A percentile compares a stretch with the other conserved stretches of the same genome.
Conservation (phyloP, 2,113 vertebrate species). For the Tapirus terrestris region DNA sequence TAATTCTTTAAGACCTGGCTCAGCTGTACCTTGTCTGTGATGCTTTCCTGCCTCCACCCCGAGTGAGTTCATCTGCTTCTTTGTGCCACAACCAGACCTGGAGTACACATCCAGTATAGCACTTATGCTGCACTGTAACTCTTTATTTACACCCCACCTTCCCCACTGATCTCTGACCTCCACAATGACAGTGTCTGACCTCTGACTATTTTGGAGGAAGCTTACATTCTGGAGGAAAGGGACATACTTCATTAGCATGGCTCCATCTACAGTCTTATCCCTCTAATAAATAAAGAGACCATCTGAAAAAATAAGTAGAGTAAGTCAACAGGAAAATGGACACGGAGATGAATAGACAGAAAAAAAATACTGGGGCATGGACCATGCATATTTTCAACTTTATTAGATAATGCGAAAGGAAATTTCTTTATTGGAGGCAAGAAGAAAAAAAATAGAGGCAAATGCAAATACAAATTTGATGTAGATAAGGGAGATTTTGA, state of each 20-base stretch:
- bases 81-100: neutral
- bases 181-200: neutral
- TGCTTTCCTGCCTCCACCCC: neutral
- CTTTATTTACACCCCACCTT: neutral
- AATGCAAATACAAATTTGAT: neutral
- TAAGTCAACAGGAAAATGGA: neutral
- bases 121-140: neutral
- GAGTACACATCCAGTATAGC: neutral
- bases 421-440: neutral
- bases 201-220: neutral
- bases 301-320: neutral
- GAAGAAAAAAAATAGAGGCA: neutral
- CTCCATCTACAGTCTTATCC: neutral
- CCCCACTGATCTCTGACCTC: neutral
- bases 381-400: neutral
- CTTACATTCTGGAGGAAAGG: slow-evolving; percentile 27
- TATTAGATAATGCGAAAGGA: neutral
- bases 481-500: neutral
- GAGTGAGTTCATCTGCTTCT: neutral
- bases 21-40: neutral
- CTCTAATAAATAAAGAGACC: neutral
- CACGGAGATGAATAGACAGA: neutral
- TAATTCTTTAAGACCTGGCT: neutral
- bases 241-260: neutral
- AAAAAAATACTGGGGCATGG: neutral